Evolutionary conservation across 1,140 invertebrate genomes (phyloP).

Genomic region (Melanaphis sacchari): DNA sequence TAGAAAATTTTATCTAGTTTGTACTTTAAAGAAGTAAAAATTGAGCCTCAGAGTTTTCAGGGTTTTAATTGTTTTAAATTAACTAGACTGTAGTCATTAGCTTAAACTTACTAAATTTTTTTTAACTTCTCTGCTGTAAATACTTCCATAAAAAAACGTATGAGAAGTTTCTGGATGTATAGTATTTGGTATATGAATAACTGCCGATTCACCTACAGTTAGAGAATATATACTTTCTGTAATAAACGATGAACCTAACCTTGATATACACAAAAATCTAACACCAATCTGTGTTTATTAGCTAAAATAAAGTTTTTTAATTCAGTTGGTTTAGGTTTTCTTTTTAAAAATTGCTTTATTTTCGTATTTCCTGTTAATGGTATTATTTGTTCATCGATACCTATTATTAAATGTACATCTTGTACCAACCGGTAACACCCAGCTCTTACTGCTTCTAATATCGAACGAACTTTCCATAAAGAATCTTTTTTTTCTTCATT

Average conservation of each 20-base stretch:
- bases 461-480: neutral
- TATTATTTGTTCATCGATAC: slow-evolving; percentile 2
- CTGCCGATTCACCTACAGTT: neutral
- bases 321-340: neutral
- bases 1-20: too few relatives aligned
- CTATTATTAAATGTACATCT: neutral
- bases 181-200: neutral
- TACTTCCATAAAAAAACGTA: too few relatives aligned
- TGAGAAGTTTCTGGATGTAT: neutral
- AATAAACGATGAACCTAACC: neutral
- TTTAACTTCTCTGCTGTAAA: too few relatives aligned
- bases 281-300: neutral
- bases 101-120: too few relatives aligned
- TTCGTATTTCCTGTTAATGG: slow-evolving; percentile 3
- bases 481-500: neutral
- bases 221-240: neutral
- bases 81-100: too few relatives aligned
- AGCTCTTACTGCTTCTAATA: neutral
- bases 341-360: neutral
- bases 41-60: too few relatives aligned
- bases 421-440: neutral
- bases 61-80: too few relatives aligned
- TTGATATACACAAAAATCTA: slow-evolving; percentile 1
- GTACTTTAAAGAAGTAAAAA: too few relatives aligned
- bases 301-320: slow-evolving; percentile 1